These are phyloP conservation scores for Gonatopus flavifemur DNA, from an alignment of 1,140 invertebrate genomes.

Conservation along the genomic window DNA sequence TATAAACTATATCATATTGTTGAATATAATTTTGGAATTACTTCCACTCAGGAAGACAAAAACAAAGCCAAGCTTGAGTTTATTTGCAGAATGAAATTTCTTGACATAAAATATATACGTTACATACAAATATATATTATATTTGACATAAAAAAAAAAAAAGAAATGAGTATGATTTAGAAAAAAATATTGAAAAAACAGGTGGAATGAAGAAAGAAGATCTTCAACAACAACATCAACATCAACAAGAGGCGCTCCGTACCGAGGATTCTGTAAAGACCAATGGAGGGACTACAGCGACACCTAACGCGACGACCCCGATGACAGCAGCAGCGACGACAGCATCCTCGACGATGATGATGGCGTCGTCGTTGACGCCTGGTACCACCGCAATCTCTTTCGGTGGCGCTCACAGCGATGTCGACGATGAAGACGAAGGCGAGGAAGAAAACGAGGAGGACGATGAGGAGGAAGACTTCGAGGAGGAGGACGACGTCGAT, in stretches of 20 bases:
- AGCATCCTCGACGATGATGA: conserved; percentile 33
- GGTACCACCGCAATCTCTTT: conserved; percentile 22
- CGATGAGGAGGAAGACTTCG: conserved; percentile 22
- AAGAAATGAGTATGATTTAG: not conserved
- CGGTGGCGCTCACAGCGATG: conserved; percentile 31
- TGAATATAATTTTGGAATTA: too few species aligned
- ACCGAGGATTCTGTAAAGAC: conserved; percentile 39
- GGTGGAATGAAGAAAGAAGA: conserved; percentile 37
- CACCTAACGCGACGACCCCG: conserved; percentile 20
- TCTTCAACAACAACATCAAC: too few species aligned
- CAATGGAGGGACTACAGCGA: conserved; percentile 22
- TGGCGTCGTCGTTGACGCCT: conserved; percentile 29
- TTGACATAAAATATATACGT: too few species aligned
- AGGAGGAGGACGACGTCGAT: conserved; percentile 23
- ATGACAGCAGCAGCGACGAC: conserved; percentile 24
- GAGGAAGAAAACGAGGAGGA: conserved; percentile 35
- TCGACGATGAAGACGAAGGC: conserved; percentile 33
- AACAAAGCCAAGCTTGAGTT: too few species aligned
- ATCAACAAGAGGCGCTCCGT: conserved; percentile 54
- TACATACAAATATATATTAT: not conserved
- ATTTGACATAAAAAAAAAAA: not conserved
- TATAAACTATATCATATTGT: too few species aligned
- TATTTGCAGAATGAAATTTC: too few species aligned
- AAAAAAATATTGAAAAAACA: not conserved
- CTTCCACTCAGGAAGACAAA: too few species aligned